Evolutionary conservation across 2,888 invertebrate genomes (phyloP), one percentile per base, ranked within the genome.

Genomic region (Caenorhabditis sp.): DNA sequence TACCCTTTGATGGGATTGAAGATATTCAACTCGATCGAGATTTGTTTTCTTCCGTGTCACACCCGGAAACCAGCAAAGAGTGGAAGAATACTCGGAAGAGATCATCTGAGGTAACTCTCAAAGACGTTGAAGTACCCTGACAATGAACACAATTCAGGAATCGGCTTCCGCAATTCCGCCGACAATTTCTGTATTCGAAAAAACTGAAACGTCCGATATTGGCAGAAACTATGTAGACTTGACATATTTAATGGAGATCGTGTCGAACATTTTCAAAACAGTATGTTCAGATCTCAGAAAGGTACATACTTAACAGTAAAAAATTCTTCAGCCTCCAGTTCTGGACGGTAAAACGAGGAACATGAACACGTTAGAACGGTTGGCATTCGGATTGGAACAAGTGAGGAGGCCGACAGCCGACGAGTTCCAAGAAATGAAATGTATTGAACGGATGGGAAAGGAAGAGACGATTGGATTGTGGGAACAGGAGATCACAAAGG

Each of bases 1-100:
- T 40, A 13, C 40, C 13, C 4, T 6, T 6, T 9, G 32, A 6
- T 6, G 32, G 9, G 32, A 32, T 20, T 47, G 47, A 18, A 64
- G 71, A 71, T 20, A 71, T 71, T 13, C 71, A 71, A 15, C 61
- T 53, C n/a, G 53, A 64, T 35, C 40, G 62, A 11, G 71, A 71
- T 15, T 24, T 26, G 26, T 26, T 15, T 11, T 53, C 53, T 53
- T 53, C 24, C 1, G 8, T 13, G 11, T 2, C 26, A 15, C 22
- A 4, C 8, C 11, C 20, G 4, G 50, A 4, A 18, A 2, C 8
- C 3, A 20, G 11, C 6, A 40, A 13, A 13, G 13, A 40, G 9
- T 18, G n/a, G 47, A 18, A 20, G 18, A 2, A 20, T 18, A 3
- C 1, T 47, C 18, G 18, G 9, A 18, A 18, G 18, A 47, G 47